These are phyloP conservation scores for Drosophila fuyamai DNA, from an alignment of 1,140 invertebrate genomes.

Conservation along the genomic window DNA sequence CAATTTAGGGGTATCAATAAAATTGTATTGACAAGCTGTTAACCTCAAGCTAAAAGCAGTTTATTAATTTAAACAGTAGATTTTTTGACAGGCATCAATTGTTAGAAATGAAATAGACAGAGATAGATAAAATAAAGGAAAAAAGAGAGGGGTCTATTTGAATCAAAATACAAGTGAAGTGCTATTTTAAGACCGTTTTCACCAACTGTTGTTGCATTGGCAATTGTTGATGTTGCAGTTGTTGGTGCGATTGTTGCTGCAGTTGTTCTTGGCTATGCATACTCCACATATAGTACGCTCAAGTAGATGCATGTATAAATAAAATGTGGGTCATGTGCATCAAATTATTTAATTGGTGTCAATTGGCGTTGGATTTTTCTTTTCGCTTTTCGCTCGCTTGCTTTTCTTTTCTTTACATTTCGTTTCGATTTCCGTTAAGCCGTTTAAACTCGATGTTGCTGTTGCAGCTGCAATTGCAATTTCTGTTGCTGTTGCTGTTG, in stretches of 20 bases:
- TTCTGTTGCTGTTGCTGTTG: slow-evolving; percentile 14
- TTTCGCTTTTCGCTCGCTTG: slow-evolving; percentile 26
- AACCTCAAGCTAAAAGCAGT: slow-evolving; percentile 19
- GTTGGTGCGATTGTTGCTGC: slow-evolving; percentile 11
- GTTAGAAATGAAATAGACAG: slow-evolving; percentile 14
- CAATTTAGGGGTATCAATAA: slow-evolving; percentile 5
- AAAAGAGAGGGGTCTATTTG: slow-evolving; percentile 1
- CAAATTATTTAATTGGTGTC: slow-evolving; percentile 84
- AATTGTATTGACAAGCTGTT: slow-evolving; percentile 33
- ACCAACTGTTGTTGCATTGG: slow-evolving; percentile 24
- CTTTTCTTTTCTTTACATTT: slow-evolving; percentile 31
- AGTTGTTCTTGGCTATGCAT: slow-evolving; percentile 39
- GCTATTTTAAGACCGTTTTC: slow-evolving; percentile 41
- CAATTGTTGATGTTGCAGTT: slow-evolving; percentile 26
- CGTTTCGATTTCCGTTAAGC: slow-evolving; percentile 43
- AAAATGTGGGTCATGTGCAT: slow-evolving; percentile 83
- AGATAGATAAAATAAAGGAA: slow-evolving; percentile 3
- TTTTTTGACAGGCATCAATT: slow-evolving; percentile 14
- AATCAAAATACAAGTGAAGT: slow-evolving; percentile 17
- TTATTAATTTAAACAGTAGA: slow-evolving; percentile 21
- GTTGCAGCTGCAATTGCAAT: slow-evolving; percentile 3
- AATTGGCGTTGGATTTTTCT: slow-evolving; percentile 66
- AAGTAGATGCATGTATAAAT: slow-evolving; percentile 61
- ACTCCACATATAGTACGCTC: slow-evolving; percentile 16
- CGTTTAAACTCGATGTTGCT: slow-evolving; percentile 14